phyloP scores from a whole-genome alignment of 2,888 invertebrate genomes.

The Tricholauxania praeusta region DNA sequence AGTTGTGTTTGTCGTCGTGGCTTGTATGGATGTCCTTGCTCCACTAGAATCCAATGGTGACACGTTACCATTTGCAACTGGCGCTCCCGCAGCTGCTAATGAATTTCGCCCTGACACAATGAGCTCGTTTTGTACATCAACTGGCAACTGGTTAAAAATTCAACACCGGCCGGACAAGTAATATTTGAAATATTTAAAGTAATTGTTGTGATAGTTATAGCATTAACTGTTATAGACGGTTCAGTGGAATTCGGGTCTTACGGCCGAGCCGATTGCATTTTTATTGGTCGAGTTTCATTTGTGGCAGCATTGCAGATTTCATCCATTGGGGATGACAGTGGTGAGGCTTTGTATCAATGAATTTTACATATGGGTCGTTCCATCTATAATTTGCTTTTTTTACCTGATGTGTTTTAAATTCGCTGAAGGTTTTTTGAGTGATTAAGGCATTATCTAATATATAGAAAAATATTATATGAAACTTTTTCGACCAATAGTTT shows the following conservation, averaged over 20 bases:
- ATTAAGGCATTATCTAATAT: too few relatives aligned
- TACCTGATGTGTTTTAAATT: too few relatives aligned
- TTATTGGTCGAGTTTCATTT: constrained; percentile 10
- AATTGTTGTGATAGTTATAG: too few relatives aligned
- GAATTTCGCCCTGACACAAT: constrained; percentile 74
- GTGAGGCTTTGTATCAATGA: too few relatives aligned
- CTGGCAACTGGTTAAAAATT: constrained; percentile 79
- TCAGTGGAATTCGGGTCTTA: constrained; percentile 23
- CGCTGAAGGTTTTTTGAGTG: too few relatives aligned
- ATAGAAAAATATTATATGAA: too few relatives aligned
- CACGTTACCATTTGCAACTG: constrained; percentile 48
- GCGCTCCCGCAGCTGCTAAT: constrained; percentile 58
- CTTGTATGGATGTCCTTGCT: too few relatives aligned
- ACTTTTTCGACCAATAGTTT: too few relatives aligned
- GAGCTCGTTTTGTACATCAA: constrained; percentile 80
- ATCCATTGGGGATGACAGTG: constrained; percentile 60
- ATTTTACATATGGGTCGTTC: too few relatives aligned
- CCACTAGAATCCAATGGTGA: constrained; percentile 33
- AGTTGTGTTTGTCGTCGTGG: too few relatives aligned
- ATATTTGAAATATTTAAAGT: constrained; percentile 60
- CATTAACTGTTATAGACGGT: constrained; percentile 29
- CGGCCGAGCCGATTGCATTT: neutral
- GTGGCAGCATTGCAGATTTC: constrained; percentile 52
- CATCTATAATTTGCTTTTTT: too few relatives aligned
- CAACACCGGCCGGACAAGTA: constrained; percentile 76